Base-by-base conservation (phyloP, 2,888 invertebrate species). In the Macrophya alboannulata region DNA sequence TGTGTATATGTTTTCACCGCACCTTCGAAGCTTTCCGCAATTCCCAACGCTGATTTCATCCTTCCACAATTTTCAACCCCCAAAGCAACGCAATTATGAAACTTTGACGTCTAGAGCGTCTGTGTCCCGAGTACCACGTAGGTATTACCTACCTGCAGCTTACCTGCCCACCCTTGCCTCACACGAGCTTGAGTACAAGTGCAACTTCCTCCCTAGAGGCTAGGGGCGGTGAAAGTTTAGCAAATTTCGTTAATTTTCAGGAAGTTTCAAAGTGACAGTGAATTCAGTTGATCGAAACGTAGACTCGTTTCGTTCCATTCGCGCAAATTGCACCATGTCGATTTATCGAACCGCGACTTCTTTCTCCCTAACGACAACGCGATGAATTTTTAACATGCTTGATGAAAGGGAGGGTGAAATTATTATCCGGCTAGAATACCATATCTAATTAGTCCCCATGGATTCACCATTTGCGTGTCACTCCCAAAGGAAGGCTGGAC, bases 61-160 rank as follows among this genome's bases (percentile, higher is more conserved):
- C 81, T 62, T 59, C 81, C 81, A 62, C 81, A 81, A 62, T 81
- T 81, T 81, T 81, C 59, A 81, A 81, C 81, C 81, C 81, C 81
- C 62, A 81, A 81, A 81, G 81, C 81, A 81, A 81, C 62, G 62
- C 81, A 81, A 81, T 81, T 81, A 81, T 62, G 81, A 81, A 81
- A 81, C 59, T 81, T 81, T 81, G 81, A 81, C 59, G 81, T 59
- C 48, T 59, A 59, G 62, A 81, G 43, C 43, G 81, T 62, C 62
- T 81, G 62, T 55, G 51, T 77, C 48, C 51, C 31, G 77, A 31
- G 55, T 77, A 51, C 79, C 62, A 55, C 62, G 62, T 40, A 81
- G 81, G 62, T 40, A 81, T 81, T 81, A 62, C 81, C 62, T 31
- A 59, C 81, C 81, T 81, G 81, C 81, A 81, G 81, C 40, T 81